phyloP scores from a whole-genome alignment of 1,140 invertebrate genomes.

The Chymomyza costata region DNA sequence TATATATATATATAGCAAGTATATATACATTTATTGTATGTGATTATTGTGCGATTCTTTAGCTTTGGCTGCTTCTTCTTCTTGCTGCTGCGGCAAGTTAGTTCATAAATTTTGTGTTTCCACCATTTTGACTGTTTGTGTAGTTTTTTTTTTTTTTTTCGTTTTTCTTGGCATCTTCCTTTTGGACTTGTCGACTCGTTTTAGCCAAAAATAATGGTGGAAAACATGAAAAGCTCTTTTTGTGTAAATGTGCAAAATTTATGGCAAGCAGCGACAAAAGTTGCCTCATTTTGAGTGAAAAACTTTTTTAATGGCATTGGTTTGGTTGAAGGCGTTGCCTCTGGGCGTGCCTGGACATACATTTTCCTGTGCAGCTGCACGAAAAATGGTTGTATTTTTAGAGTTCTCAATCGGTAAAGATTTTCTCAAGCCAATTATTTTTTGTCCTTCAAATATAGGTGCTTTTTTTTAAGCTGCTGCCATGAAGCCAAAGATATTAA shows the following conservation, averaged over 20 bases:
- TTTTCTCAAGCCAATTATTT: too few species aligned
- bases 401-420: too few species aligned
- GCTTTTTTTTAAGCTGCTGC: too few species aligned
- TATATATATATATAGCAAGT: slow-evolving; percentile 25
- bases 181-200: background rate
- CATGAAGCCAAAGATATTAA: too few species aligned
- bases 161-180: background rate
- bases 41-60: too few species aligned
- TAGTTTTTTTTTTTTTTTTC: slow-evolving; percentile 3
- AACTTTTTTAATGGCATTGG: slow-evolving; percentile 54
- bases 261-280: slow-evolving; percentile 31
- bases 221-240: slow-evolving; percentile 5
- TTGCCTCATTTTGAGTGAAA: slow-evolving; percentile 34
- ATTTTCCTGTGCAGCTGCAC: too few species aligned
- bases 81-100: slow-evolving; percentile 37
- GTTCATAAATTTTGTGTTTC: slow-evolving; percentile 65
- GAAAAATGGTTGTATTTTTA: too few species aligned
- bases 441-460: too few species aligned
- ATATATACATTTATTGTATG: slow-evolving; percentile 11
- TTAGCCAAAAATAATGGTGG: too few species aligned
- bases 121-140: slow-evolving; percentile 3
- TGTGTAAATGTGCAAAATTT: slow-evolving; percentile 24
- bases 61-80: slow-evolving; percentile 2
- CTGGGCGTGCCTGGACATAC: slow-evolving; percentile 18
- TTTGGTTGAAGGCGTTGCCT: too few species aligned